These are phyloP conservation scores for Microctenopoma steveboyesi DNA, from an alignment of 2,797 vertebrate genomes.

Conservation along the genomic window DNA sequence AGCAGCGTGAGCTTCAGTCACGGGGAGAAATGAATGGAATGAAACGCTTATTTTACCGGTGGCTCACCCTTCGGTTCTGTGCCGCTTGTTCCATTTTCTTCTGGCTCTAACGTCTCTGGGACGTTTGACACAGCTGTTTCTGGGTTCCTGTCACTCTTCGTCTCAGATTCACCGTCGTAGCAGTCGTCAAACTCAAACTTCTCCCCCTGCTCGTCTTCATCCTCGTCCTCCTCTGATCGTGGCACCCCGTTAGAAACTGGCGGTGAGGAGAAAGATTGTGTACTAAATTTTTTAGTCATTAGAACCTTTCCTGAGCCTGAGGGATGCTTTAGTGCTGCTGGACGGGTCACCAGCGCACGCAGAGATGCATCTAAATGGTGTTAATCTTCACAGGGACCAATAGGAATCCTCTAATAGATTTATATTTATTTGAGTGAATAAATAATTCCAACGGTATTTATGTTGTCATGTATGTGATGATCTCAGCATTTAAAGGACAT, in stretches of 20 bases:
- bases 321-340: no score
- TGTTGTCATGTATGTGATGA: no score
- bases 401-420: no score
- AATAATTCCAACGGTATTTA: no score
- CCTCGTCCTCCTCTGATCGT: constrained; percentile 19
- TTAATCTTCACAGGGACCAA: no score
- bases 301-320: no score
- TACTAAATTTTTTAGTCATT: not conserved
- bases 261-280: constrained; percentile 4
- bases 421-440: no score
- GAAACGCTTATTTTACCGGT: not conserved
- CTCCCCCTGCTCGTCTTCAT: constrained; percentile 37
- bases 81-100: not conserved
- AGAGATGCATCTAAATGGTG: no score
- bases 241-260: constrained; percentile 2
- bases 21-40: no score
- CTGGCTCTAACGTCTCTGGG: not conserved
- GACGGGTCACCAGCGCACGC: no score
- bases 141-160: not conserved
- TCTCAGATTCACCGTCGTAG: not conserved
- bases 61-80: not conserved
- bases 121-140: not conserved
- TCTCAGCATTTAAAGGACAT: no score
- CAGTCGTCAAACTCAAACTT: constrained; percentile 33
- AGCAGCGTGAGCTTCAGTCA: not conserved